phyloP scores from a whole-genome alignment of 2,888 invertebrate genomes.

The Sinelater perroti region DNA sequence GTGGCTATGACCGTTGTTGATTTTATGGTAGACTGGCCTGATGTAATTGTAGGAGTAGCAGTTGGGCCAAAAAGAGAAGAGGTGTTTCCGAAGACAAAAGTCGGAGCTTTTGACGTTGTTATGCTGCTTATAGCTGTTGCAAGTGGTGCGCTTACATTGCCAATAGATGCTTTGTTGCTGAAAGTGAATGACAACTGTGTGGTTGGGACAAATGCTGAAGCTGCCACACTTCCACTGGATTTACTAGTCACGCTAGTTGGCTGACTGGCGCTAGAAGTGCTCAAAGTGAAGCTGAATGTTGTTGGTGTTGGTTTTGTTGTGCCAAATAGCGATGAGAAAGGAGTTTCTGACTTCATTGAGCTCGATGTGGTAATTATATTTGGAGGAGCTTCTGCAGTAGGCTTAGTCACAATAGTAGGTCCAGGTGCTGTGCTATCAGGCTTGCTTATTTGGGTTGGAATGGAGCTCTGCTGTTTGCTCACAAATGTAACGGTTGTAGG shows the following conservation, averaged over 20 bases:
- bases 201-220: conserved; percentile 37
- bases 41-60: background rate
- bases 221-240: conserved; percentile 8
- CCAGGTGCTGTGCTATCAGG: background rate
- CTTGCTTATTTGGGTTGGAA: too few species aligned
- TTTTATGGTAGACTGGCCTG: background rate
- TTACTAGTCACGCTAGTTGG: conserved; percentile 6
- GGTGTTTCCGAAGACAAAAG: conserved; percentile 14
- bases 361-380: too few species aligned
- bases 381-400: background rate
- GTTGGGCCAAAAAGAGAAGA: background rate
- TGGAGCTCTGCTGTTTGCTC: too few species aligned
- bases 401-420: background rate
- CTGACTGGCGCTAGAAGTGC: background rate
- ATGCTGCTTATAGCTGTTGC: conserved; percentile 17
- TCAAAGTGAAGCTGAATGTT: conserved; percentile 8
- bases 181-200: conserved; percentile 25
- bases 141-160: conserved; percentile 14
- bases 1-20: background rate
- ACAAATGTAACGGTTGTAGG: too few species aligned
- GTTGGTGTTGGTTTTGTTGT: conserved; percentile 11
- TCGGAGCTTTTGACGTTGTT: conserved; percentile 7
- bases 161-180: conserved; percentile 11
- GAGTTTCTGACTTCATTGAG: too few species aligned
- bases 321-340: background rate